Conservation (phyloP, 2,113 vertebrate species). For the Dicerorhinus sumatrensis region DNA sequence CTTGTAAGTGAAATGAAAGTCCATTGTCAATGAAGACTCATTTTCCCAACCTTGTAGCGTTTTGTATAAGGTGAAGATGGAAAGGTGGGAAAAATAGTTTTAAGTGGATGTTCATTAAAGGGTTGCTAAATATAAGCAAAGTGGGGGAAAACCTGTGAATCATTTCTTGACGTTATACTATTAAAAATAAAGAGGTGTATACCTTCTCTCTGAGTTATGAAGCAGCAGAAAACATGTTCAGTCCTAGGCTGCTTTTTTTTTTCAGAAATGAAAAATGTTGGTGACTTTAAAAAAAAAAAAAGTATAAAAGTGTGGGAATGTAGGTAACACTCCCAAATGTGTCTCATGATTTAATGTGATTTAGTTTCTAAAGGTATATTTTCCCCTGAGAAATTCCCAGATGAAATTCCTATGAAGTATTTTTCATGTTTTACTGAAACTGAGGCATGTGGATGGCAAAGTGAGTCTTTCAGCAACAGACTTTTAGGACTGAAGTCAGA, state of each 20-base stretch:
- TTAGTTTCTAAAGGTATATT: conserved; percentile 48
- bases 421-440: conserved; percentile 38
- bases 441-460: not conserved
- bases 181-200: not conserved
- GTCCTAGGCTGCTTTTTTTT: not conserved
- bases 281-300: conserved; percentile 15
- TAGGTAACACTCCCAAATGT: not conserved
- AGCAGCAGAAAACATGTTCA: not conserved
- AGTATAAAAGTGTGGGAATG: not conserved
- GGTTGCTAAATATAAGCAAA: conserved; percentile 69
- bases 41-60: not conserved
- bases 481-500: not conserved
- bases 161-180: not conserved
- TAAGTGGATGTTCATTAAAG: conserved; percentile 50
- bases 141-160: not conserved
- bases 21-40: not conserved
- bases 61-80: conserved; percentile 13
- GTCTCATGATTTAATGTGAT: conserved; percentile 10
- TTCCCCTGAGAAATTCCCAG: conserved; percentile 32
- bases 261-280: conserved; percentile 30
- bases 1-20: not conserved
- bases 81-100: not conserved
- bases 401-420: conserved; percentile 14
- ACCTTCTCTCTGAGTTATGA: conserved; percentile 39
- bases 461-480: not conserved